Base-by-base conservation (phyloP, 2,797 vertebrate genomes). In the Takifugu rubripes region DNA sequence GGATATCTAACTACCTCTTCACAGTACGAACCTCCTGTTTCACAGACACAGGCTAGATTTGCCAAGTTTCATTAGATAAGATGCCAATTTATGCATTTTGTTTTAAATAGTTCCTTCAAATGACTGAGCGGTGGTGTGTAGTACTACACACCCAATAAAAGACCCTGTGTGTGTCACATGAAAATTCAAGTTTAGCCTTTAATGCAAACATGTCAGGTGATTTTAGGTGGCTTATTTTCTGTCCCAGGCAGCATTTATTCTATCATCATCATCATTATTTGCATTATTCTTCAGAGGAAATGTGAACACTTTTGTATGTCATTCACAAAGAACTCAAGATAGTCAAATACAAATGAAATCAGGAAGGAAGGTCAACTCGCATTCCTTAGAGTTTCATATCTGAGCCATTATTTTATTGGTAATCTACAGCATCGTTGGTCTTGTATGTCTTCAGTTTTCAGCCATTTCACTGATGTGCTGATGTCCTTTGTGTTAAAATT, bases 1-100 rank as follows among this genome's bases (percentile, higher is more conserved):
- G 72, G 59, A 79, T 72, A 24, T 76, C 53, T 70, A 81, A 78
- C 85, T 87, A 79, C 78, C 83, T 84, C 75, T 71, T 63, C 10
- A 62, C 76, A 68, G 74, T 71, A 72, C 59, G 27, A 54, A 44
- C 62, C 43, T 17, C 61, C 70, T 44, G 71, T 43, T 57, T 50
- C 7, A 31, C 31, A 10, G 47, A 52, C 5, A 42, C 61, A 53
- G 29, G 52, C 59, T 42, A 40, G 24, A 24, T 64, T 10, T 11
- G 43, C 64, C 62, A 65, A 55, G 10, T 36, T 46, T 17, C 40
- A 42, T 61, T 50, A 46, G 27, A 46, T 53, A 7, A 66, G 48
- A 63, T 53, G 45, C 49, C 24, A 27, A 31, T 11, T 25, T 31
- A 29, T 52, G 26, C 50, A 16, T 1, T 25, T 55, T 42, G 31